phyloP scores from a whole-genome alignment of 2,797 vertebrate species.

The Tenualosa ilisha region DNA sequence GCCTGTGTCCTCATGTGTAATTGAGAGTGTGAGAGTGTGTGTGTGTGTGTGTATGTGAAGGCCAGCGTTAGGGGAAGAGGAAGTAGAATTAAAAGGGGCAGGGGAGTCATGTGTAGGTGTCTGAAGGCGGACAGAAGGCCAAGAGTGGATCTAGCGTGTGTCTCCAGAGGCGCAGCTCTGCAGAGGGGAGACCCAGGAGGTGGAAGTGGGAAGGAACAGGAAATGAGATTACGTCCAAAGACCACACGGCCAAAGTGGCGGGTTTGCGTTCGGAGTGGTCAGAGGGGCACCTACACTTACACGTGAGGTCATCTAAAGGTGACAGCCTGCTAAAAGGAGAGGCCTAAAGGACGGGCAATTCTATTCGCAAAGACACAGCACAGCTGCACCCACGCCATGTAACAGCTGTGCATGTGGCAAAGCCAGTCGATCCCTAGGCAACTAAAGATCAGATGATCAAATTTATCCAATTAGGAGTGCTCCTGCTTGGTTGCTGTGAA shows the following conservation, averaged over 20 bases:
- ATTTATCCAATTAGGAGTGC: neutral
- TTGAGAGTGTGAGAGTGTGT: neutral
- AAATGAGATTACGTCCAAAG: neutral
- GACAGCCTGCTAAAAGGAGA: neutral
- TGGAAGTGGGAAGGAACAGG: conserved; percentile 18
- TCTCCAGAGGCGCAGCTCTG: neutral
- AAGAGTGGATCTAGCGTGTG: neutral
- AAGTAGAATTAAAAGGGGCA: neutral
- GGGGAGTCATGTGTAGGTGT: conserved; percentile 10
- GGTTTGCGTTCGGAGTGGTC: neutral
- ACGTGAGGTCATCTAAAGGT: neutral
- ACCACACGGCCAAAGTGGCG: neutral
- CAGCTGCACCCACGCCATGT: neutral
- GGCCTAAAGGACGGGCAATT: neutral
- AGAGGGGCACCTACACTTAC: neutral
- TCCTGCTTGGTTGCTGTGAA: neutral
- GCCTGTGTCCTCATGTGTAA: neutral
- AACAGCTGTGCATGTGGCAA: neutral
- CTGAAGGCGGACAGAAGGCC: neutral
- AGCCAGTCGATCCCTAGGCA: neutral
- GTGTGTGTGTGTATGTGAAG: neutral
- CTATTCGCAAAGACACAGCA: neutral
- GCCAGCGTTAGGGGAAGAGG: neutral
- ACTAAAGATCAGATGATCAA: neutral
- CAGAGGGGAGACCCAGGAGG: neutral